phyloP scores from a whole-genome alignment of 2,113 vertebrate species.

The Pachypanchax playfairii region DNA sequence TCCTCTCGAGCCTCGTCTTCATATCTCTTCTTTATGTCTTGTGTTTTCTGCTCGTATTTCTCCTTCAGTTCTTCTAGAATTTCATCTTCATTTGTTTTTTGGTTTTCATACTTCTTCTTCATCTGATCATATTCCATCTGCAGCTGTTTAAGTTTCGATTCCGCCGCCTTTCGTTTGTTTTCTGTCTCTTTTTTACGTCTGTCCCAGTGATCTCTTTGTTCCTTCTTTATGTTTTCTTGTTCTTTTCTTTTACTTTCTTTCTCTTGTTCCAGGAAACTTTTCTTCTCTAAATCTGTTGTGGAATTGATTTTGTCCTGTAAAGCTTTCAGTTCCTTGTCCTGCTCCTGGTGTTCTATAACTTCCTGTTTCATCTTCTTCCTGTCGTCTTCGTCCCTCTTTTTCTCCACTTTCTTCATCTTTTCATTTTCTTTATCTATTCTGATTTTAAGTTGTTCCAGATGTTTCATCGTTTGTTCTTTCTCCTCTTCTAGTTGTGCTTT shows the following conservation, averaged over 20 bases:
- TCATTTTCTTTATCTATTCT: constrained; percentile 10
- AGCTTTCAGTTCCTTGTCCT: not conserved
- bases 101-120: not conserved
- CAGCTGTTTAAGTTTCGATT: not conserved
- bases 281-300: not conserved
- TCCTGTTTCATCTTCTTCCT: not conserved
- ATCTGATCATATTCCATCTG: constrained; percentile 1
- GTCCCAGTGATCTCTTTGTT: not conserved
- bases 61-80: not conserved
- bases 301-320: not conserved
- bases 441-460: constrained; percentile 4
- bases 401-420: constrained; percentile 12
- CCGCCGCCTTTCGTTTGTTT: not conserved
- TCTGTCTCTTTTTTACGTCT: not conserved
- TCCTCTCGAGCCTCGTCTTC: constrained; percentile 36
- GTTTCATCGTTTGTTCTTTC: constrained; percentile 9
- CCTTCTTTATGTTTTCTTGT: not conserved
- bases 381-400: constrained; percentile 9
- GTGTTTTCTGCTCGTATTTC: not conserved
- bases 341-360: not conserved
- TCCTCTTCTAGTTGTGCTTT: not conserved
- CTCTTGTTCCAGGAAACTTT: not conserved
- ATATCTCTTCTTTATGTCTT: not conserved
- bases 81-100: not conserved
- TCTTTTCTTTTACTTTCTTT: not conserved